Percentiles rank a stretch among this genome's conserved stretches.
These are phyloP conservation scores for Zeuzera pyrina DNA, from an alignment of 2,888 invertebrate species.

Conservation along the genomic window DNA sequence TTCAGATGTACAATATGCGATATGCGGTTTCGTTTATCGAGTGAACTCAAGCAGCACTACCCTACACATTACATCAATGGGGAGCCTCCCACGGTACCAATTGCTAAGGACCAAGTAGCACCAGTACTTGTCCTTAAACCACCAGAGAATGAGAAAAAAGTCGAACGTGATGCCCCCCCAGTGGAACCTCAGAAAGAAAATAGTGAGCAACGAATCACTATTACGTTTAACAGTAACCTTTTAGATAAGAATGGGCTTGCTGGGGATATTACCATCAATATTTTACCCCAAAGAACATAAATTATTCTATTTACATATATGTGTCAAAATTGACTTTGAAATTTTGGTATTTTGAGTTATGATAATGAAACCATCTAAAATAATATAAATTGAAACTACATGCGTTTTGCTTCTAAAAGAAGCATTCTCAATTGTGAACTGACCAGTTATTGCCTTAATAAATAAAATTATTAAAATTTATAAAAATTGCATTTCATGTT, in stretches of 20 bases:
- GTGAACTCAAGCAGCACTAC: conserved; percentile 59
- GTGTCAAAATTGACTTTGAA: too few relatives aligned
- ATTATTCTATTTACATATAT: too few relatives aligned
- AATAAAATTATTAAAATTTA: too few relatives aligned
- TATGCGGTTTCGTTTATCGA: conserved; percentile 46
- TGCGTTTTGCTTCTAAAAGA: too few relatives aligned
- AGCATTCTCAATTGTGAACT: too few relatives aligned
- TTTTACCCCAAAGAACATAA: conserved; percentile 30
- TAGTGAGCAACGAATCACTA: conserved; percentile 32
- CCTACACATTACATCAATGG: conserved; percentile 46
- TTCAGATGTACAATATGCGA: conserved; percentile 57
- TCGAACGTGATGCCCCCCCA: conserved; percentile 9
- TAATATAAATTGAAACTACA: too few relatives aligned
- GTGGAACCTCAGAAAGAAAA: conserved; percentile 11
- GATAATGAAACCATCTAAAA: too few relatives aligned
- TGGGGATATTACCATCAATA: conserved; percentile 48
- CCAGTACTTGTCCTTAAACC: conserved; percentile 3
- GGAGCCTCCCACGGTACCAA: conserved; percentile 7
- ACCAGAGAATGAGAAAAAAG: conserved; percentile 1
- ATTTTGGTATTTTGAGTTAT: too few relatives aligned
- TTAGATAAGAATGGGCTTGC: conserved; percentile 36
- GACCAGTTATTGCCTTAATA: too few relatives aligned
- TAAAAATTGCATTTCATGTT: too few relatives aligned
- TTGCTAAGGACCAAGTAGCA: not conserved
- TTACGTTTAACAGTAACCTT: conserved; percentile 35